Conservation (phyloP, 2,797 vertebrate genomes). For the Karalla daura region DNA sequence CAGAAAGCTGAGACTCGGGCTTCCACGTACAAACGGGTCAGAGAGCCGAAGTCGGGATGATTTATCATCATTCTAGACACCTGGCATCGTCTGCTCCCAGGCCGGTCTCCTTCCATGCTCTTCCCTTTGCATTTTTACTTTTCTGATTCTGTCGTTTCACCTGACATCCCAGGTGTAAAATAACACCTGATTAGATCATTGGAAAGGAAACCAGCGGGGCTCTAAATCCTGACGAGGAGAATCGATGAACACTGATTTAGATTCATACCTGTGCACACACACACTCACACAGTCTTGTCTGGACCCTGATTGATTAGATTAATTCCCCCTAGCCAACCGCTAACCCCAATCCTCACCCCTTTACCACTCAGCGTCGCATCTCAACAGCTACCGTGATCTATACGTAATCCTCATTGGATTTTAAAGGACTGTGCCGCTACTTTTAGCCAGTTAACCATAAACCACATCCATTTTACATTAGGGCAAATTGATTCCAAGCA, state of each 20-base stretch:
- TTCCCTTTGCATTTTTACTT: neutral
- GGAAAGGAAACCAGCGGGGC: conserved; percentile 37
- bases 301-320: conserved; percentile 28
- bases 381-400: conserved; percentile 26
- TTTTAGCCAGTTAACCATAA: conserved; percentile 6
- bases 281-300: neutral
- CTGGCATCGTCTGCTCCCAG: neutral
- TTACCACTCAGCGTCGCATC: conserved; percentile 11
- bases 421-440: conserved; percentile 9
- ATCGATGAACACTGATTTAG: conserved; percentile 51
- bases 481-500: neutral
- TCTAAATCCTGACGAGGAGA: conserved; percentile 25
- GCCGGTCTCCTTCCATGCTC: neutral
- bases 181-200: conserved; percentile 41
- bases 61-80: neutral
- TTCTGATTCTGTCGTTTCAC: neutral
- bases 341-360: conserved; percentile 26
- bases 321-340: conserved; percentile 30
- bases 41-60: neutral
- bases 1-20: neutral
- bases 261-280: conserved; percentile 45
- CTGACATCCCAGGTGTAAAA: conserved; percentile 36
- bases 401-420: conserved; percentile 43
- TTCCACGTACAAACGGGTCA: neutral
- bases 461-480: conserved; percentile 1